phyloP scores from a whole-genome alignment of 2,888 invertebrate species.

The Apotomis betuletana region DNA sequence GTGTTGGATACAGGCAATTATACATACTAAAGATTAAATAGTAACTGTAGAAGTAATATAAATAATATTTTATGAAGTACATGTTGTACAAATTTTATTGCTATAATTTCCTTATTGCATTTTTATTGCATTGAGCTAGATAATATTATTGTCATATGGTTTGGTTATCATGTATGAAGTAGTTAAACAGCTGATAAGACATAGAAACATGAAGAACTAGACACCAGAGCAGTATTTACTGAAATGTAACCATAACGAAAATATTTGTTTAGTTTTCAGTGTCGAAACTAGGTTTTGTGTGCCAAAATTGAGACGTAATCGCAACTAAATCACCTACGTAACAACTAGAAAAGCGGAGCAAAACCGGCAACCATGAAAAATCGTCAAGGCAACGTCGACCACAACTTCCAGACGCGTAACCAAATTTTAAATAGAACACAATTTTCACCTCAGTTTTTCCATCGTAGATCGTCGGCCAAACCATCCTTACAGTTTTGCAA shows the following conservation, averaged over 20 bases:
- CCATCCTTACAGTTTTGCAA: slow-evolving; percentile 66
- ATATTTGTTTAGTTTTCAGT: background rate
- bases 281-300: background rate
- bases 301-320: slow-evolving; percentile 7
- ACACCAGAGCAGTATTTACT: background rate
- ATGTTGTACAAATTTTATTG: background rate
- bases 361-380: slow-evolving; percentile 54
- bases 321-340: slow-evolving; percentile 20
- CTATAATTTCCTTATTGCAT: slow-evolving; percentile 9
- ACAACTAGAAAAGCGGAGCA: slow-evolving; percentile 28
- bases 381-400: slow-evolving; percentile 55
- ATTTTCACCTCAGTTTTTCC: slow-evolving; percentile 71
- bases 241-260: background rate
- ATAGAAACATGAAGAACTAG: background rate
- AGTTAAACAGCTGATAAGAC: slow-evolving; percentile 31
- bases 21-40: background rate
- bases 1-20: background rate
- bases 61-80: slow-evolving; percentile 5
- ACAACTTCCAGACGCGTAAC: slow-evolving; percentile 49
- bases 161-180: slow-evolving; percentile 7
- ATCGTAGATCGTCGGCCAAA: slow-evolving; percentile 75
- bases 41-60: background rate
- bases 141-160: slow-evolving; percentile 5
- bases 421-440: slow-evolving; percentile 52
- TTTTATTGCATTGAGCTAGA: slow-evolving; percentile 5